Evolutionary conservation across 2,797 vertebrate genomes (phyloP).

Genomic region (Dipus sagitta): DNA sequence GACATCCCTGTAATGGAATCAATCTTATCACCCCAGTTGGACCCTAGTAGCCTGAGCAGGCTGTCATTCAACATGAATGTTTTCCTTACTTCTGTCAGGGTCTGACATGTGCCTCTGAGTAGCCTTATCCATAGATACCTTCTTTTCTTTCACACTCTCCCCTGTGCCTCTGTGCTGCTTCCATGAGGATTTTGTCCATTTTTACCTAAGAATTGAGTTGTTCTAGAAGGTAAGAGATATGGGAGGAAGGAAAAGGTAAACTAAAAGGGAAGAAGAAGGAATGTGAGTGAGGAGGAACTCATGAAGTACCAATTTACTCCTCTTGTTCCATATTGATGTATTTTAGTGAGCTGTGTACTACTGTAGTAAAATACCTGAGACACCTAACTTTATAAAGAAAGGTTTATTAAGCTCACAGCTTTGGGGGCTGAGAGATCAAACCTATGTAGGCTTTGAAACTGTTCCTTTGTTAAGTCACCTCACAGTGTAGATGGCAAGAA

Average conservation of each 20-base stretch:
- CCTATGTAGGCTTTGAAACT: no score
- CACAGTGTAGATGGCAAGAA: background rate
- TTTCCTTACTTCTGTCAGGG: background rate
- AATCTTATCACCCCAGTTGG: no score
- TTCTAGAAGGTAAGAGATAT: background rate
- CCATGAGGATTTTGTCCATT: background rate
- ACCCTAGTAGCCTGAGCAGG: accelerated
- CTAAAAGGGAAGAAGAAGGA: background rate
- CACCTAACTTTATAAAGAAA: background rate
- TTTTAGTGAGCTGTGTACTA: background rate
- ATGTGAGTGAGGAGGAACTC: background rate
- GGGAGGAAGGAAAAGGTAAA: background rate
- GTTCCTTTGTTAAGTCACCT: background rate
- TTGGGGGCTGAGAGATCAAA: background rate
- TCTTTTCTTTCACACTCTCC: background rate
- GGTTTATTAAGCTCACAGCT: background rate
- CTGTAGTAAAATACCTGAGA: background rate
- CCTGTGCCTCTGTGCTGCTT: background rate
- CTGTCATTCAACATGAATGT: no score
- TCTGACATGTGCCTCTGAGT: background rate
- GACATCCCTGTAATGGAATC: background rate
- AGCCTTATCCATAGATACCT: background rate
- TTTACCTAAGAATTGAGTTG: background rate
- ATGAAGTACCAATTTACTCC: background rate
- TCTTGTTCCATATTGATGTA: background rate